phyloP scores from a whole-genome alignment of 2,113 vertebrate species.

The Corydoras maculifer region DNA sequence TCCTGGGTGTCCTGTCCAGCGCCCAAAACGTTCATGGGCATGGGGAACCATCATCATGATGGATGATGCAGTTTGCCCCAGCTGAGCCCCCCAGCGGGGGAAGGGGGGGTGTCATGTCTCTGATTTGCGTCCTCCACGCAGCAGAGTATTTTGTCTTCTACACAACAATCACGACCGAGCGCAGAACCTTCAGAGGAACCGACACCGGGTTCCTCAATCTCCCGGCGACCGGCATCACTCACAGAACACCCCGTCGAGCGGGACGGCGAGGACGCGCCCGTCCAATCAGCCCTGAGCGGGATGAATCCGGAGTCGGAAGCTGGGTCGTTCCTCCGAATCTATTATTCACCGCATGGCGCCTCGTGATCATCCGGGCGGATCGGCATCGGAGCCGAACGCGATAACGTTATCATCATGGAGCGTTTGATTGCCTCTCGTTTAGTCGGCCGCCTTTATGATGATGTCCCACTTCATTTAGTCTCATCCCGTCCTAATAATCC shows the following conservation, averaged over 20 bases:
- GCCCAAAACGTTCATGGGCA: too few species aligned
- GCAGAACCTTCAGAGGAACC: too few species aligned
- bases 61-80: too few species aligned
- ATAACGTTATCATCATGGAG: constrained; percentile 19
- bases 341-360: constrained; percentile 31
- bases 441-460: constrained; percentile 28
- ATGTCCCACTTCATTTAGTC: constrained; percentile 35
- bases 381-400: neutral
- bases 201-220: too few species aligned
- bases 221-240: too few species aligned
- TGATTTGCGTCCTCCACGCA: too few species aligned
- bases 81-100: too few species aligned
- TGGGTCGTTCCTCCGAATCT: constrained; percentile 14
- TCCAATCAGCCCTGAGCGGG: constrained; percentile 29
- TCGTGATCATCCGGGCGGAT: constrained; percentile 18
- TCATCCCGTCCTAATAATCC: constrained; percentile 30
- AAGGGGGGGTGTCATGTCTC: too few species aligned
- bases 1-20: too few species aligned
- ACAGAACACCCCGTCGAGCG: neutral
- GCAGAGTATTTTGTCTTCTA: too few species aligned
- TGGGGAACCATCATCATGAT: too few species aligned
- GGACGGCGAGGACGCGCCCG: constrained; percentile 13
- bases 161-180: too few species aligned
- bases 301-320: constrained; percentile 6
- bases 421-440: constrained; percentile 26